phyloP scores from a whole-genome alignment of 2,888 invertebrate genomes.

The Pammene fasciana region DNA sequence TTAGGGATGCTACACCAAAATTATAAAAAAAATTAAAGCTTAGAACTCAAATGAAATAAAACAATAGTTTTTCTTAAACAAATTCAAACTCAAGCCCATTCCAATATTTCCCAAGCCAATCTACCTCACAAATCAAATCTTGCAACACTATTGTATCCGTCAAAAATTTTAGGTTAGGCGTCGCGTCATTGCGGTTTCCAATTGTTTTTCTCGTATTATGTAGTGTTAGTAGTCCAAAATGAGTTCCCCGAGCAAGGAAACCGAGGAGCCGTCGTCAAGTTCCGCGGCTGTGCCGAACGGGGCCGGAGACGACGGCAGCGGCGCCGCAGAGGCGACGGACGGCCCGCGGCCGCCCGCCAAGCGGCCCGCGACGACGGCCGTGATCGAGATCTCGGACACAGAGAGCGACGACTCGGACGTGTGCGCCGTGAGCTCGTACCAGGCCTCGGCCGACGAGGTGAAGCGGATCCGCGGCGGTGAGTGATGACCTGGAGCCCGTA shows the following conservation, averaged over 20 bases:
- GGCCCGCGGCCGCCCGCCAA: slow-evolving; percentile 71
- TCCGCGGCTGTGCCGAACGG: slow-evolving; percentile 54
- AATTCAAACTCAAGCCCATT: not conserved
- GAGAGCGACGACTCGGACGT: slow-evolving; percentile 80
- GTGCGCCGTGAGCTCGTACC: slow-evolving; percentile 79
- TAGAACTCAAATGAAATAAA: too few species aligned
- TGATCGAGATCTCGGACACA: slow-evolving; percentile 78
- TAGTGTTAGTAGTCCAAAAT: slow-evolving; percentile 67
- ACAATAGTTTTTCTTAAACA: not conserved
- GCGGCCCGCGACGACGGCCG: slow-evolving; percentile 64
- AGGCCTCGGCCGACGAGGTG: slow-evolving; percentile 78
- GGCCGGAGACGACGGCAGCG: slow-evolving; percentile 49
- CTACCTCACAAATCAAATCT: not conserved
- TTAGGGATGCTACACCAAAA: not conserved
- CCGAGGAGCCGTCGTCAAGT: slow-evolving; percentile 69
- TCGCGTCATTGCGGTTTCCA: slow-evolving; percentile 70
- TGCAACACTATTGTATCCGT: slow-evolving; percentile 60
- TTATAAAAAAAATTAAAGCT: not conserved
- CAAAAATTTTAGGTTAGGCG: slow-evolving; percentile 76
- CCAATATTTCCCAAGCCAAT: not conserved
- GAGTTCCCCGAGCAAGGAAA: slow-evolving; percentile 74
- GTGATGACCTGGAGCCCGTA: slow-evolving; percentile 44
- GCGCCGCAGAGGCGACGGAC: slow-evolving; percentile 51
- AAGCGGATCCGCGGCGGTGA: slow-evolving; percentile 78
- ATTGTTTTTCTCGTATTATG: slow-evolving; percentile 77